Conservation (phyloP, 1,140 invertebrate genomes). For the Octopus sinensis region DNA sequence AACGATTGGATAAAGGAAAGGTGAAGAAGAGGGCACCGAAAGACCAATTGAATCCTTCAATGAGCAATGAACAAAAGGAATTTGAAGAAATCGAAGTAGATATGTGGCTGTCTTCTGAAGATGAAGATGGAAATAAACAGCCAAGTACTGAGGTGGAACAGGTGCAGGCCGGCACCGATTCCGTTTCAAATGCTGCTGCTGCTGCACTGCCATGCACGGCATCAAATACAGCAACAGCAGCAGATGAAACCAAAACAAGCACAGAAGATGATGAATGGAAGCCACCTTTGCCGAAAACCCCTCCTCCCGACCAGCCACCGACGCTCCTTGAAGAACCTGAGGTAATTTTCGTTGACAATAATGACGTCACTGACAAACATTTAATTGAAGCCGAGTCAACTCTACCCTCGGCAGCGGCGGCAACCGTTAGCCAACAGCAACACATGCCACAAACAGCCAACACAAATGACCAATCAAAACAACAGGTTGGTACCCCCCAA, state of each 20-base stretch:
- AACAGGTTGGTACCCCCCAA: not conserved
- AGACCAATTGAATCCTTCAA: too few species aligned
- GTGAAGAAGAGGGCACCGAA: not conserved
- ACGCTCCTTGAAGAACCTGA: conserved; percentile 13
- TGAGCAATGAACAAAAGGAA: not conserved
- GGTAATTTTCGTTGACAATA: conserved; percentile 21
- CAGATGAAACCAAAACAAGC: conserved; percentile 15
- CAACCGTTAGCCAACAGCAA: not conserved
- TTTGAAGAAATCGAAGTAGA: conserved; percentile 10
- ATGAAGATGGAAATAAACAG: conserved; percentile 32
- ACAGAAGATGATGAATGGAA: conserved; percentile 1
- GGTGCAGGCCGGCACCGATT: conserved; percentile 25
- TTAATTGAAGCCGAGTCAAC: not conserved
- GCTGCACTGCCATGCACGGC: conserved; percentile 11
- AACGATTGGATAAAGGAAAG: not conserved
- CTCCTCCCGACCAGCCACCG: conserved; percentile 20
- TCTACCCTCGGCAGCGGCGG: not conserved
- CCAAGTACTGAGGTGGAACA: conserved; percentile 10
- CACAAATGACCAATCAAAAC: not conserved
- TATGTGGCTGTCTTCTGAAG: conserved; percentile 6
- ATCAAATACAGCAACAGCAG: conserved; percentile 23
- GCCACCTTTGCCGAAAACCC: conserved; percentile 23
- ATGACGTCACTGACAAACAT: not conserved
- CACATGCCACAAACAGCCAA: not conserved
- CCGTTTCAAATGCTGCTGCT: conserved; percentile 20